Evolutionary conservation across 2,113 vertebrate species (phyloP).

Genomic region (Amphilophus citrinellus): DNA sequence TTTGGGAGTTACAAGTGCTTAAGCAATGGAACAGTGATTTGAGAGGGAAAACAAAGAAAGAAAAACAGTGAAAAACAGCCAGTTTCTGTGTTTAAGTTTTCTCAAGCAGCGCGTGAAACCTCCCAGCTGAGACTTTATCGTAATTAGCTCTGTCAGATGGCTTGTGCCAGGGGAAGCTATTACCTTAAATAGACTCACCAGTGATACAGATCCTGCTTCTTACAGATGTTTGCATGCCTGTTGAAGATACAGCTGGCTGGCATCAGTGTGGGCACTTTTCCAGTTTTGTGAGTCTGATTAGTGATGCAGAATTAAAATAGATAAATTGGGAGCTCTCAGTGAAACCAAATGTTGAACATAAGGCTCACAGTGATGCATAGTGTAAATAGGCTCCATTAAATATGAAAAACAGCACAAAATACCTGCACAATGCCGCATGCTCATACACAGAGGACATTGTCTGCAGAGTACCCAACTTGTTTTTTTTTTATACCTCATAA

Average conservation of each 20-base stretch:
- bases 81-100: slow-evolving; percentile 66
- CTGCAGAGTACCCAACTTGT: background rate
- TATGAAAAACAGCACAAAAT: background rate
- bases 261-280: slow-evolving; percentile 32
- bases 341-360: slow-evolving; percentile 25
- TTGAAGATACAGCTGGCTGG: slow-evolving; percentile 73
- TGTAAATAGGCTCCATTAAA: background rate
- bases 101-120: slow-evolving; percentile 56
- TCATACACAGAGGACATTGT: background rate
- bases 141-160: slow-evolving; percentile 80
- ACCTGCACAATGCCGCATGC: background rate
- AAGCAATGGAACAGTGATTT: slow-evolving; percentile 72
- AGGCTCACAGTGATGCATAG: background rate
- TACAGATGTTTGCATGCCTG: slow-evolving; percentile 77
- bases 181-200: slow-evolving; percentile 77
- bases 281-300: slow-evolving; percentile 53
- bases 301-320: slow-evolving; percentile 65
- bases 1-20: slow-evolving; percentile 68
- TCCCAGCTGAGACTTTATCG: slow-evolving; percentile 74
- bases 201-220: slow-evolving; percentile 67
- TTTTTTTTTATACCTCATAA: background rate
- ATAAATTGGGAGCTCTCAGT: slow-evolving; percentile 47
- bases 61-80: slow-evolving; percentile 51
- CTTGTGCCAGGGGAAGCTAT: slow-evolving; percentile 75
- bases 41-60: slow-evolving; percentile 63